phyloP scores from a whole-genome alignment of 1,140 invertebrate genomes.

The Cephus cinctus region DNA sequence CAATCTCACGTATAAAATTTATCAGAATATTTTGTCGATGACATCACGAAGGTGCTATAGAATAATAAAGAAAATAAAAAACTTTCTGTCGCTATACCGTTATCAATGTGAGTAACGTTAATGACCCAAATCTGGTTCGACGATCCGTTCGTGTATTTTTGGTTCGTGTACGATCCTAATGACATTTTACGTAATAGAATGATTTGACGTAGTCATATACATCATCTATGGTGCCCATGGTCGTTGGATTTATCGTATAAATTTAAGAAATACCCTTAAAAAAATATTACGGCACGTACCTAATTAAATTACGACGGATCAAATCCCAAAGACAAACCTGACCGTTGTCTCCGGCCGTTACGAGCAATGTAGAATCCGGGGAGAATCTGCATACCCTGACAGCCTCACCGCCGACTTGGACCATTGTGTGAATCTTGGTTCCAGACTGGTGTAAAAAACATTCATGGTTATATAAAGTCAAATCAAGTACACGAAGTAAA shows the following conservation, averaged over 20 bases:
- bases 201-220: too few relatives aligned
- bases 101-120: too few relatives aligned
- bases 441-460: slow-evolving; percentile 56
- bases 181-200: too few relatives aligned
- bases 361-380: slow-evolving; percentile 63
- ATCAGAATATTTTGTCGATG: too few relatives aligned
- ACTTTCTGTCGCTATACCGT: too few relatives aligned
- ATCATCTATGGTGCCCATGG: neutral
- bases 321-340: slow-evolving; percentile 74
- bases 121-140: too few relatives aligned
- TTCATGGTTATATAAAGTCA: neutral
- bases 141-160: too few relatives aligned
- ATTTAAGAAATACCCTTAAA: neutral
- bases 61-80: too few relatives aligned
- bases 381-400: slow-evolving; percentile 69
- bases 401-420: slow-evolving; percentile 65
- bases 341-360: slow-evolving; percentile 74
- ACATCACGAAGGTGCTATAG: too few relatives aligned
- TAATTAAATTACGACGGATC: slow-evolving; percentile 61
- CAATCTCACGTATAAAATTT: too few relatives aligned
- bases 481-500: neutral
- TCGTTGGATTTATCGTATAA: neutral
- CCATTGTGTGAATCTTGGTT: slow-evolving; percentile 61
- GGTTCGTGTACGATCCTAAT: neutral
- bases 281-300: slow-evolving; percentile 45